Percentiles rank a stretch among this genome's conserved stretches.
Evolutionary conservation across 2,113 vertebrate species (phyloP).

Genomic region (Sturnira hondurensis): DNA sequence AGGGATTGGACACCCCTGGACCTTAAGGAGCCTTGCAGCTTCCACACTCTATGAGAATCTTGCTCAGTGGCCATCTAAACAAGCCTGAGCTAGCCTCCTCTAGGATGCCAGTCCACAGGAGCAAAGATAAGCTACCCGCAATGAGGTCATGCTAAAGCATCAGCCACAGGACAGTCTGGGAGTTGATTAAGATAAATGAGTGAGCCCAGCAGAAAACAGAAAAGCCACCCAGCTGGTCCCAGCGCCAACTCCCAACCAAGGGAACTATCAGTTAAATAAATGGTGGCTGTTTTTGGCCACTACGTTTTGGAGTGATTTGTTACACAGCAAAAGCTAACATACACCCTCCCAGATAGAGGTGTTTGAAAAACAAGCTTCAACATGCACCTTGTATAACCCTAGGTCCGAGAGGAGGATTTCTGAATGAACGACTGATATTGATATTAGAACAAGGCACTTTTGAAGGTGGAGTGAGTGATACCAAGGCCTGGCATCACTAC

Average conservation of each 20-base stretch:
- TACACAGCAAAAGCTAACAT: background rate
- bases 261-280: conserved; percentile 5
- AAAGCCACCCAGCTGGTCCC: background rate
- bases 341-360: background rate
- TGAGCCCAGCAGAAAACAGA: background rate
- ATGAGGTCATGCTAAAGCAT: background rate
- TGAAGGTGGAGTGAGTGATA: background rate
- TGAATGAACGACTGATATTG: background rate
- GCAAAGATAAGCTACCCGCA: background rate
- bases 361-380: background rate
- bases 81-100: background rate
- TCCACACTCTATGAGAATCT: background rate
- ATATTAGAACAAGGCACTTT: background rate
- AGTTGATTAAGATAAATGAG: background rate
- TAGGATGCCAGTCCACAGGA: background rate
- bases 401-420: background rate
- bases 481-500: background rate
- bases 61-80: background rate
- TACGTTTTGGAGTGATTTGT: background rate
- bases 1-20: too few relatives aligned
- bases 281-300: background rate
- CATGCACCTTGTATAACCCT: background rate
- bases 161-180: background rate
- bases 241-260: background rate
- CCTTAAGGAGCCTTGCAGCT: background rate